phyloP scores from a whole-genome alignment of 1,140 invertebrate species.

The Drosophila triauraria region DNA sequence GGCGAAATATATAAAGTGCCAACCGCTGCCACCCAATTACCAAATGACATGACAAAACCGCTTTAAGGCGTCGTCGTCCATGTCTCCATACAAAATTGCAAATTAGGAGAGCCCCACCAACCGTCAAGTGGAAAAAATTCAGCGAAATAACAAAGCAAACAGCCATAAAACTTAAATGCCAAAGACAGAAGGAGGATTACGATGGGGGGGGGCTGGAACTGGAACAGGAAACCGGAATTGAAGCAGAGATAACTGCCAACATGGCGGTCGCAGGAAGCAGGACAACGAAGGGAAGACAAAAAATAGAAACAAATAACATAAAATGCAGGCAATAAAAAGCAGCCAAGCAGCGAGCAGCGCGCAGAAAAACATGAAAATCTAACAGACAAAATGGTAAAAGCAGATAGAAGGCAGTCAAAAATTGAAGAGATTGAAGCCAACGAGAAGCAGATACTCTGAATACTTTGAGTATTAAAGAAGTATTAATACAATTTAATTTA shows the following conservation, averaged over 20 bases:
- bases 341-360: conserved; percentile 65
- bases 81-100: conserved; percentile 81
- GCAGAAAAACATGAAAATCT: conserved; percentile 60
- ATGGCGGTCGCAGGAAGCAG: conserved; percentile 30
- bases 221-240: conserved; percentile 40
- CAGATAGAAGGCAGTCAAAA: conserved; percentile 19
- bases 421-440: not conserved
- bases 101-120: conserved; percentile 69
- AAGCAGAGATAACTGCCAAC: conserved; percentile 72
- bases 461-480: not conserved
- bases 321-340: conserved; percentile 79
- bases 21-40: conserved; percentile 85
- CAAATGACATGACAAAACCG: conserved; percentile 85
- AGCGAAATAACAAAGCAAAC: conserved; percentile 61
- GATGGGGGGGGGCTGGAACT: not conserved
- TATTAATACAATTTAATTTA: not conserved
- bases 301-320: conserved; percentile 69
- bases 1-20: conserved; percentile 82
- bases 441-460: not conserved
- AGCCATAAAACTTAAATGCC: conserved; percentile 72
- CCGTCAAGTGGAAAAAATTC: conserved; percentile 54
- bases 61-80: conserved; percentile 72
- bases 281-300: conserved; percentile 16
- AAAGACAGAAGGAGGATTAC: conserved; percentile 44
- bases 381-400: conserved; percentile 35